phyloP scores from a whole-genome alignment of 2,888 invertebrate genomes.

The Elysia crispata region DNA sequence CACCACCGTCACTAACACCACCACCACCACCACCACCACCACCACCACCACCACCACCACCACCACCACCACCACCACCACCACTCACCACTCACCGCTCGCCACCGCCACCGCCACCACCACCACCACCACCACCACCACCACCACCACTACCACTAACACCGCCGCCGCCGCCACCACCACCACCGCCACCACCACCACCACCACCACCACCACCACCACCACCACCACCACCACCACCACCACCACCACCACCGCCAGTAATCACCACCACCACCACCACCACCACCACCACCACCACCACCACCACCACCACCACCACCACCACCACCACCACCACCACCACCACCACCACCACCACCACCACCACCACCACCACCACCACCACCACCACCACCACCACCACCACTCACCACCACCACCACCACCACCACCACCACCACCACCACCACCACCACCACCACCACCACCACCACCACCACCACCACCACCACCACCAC shows the following conservation, averaged over 20 bases:
- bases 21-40: too few relatives aligned
- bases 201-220: not conserved
- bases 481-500: slow-evolving; percentile 75
- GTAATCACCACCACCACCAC: too few relatives aligned
- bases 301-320: not conserved
- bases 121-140: not conserved
- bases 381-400: not conserved
- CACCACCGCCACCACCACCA: not conserved
- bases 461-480: not conserved
- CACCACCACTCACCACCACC: too few relatives aligned
- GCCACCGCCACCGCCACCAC: too few relatives aligned
- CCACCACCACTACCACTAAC: not conserved
- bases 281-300: not conserved
- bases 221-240: not conserved
- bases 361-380: not conserved
- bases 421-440: not conserved
- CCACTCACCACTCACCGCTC: too few relatives aligned
- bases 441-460: not conserved
- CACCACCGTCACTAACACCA: too few relatives aligned
- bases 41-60: too few relatives aligned
- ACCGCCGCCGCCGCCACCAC: too few relatives aligned
- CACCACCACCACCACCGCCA: not conserved
- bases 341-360: not conserved
- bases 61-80: too few relatives aligned
- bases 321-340: not conserved